Base-by-base conservation (phyloP, 2,797 vertebrate species). In the Menidia menidia region DNA sequence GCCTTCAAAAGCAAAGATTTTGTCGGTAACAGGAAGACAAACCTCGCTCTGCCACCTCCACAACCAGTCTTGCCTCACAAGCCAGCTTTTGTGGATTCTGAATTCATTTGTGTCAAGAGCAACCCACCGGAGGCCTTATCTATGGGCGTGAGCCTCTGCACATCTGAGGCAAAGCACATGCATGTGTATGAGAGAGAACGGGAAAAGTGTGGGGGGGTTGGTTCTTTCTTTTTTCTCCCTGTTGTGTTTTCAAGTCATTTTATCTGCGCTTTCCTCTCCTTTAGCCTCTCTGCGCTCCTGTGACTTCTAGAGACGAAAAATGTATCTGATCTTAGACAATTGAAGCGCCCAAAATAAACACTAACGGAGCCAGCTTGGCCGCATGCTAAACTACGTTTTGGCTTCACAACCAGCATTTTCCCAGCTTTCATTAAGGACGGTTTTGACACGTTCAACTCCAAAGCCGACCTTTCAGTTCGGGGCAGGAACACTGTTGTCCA, bases 51-150 rank as follows among this genome's bases (percentile, higher is more conserved):
- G 31, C 67, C 52, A 44, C 71, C 71, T 74, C 54, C 56, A 64
- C 73, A 73, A 60, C 33, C 45, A 39, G 59, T 45, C 74, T 61
- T 25, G 25, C 50, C 70, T 62, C 42, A 57, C 55, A 81, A 81
- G 85, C 86, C 78, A 66, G 73, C 73, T 81, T 86, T 85, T 73
- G 79, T 80, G 88, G 81, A 85, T 85, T 91, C 71, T 85, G 86
- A 91, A 94, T 90, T 86, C 44, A 89, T 91, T 89, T 86, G 75
- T 88, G 89, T 89, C 88, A 86, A 71, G 70, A 86, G 80, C 64
- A 87, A 78, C 66, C 76, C 85, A 72, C 69, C 18, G 15, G 89
- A 88, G 87, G 85, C 63, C 55, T 71, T 11, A 53, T 84, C 71
- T 69, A 35, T 33, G 76, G 64, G 76, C 63, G 67, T 64, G 67